Evolutionary conservation across 2,797 vertebrate species (phyloP).

Genomic region (Neomorphus geoffroyi): DNA sequence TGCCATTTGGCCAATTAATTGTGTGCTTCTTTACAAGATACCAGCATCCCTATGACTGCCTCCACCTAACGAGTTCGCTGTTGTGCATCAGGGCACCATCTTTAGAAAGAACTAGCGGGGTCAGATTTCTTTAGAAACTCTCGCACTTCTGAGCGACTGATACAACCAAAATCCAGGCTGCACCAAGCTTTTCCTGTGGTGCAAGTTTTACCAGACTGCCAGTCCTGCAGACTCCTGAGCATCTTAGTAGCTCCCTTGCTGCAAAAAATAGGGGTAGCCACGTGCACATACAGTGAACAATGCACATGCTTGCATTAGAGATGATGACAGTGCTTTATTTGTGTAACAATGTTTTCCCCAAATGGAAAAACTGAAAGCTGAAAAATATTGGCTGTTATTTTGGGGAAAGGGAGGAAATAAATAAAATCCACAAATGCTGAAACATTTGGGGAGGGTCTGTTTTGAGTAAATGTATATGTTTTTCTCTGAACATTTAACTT

Average conservation of each 20-base stretch:
- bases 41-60: background rate
- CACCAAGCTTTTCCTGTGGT: background rate
- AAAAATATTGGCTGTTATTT: background rate
- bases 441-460: background rate
- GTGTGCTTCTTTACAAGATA: background rate
- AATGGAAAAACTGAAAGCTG: background rate
- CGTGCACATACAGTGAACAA: rapidly evolving
- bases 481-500: background rate
- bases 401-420: background rate
- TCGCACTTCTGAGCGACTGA: background rate
- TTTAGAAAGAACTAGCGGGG: conserved; percentile 7
- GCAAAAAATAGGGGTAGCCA: background rate
- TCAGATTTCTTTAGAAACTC: conserved; percentile 23
- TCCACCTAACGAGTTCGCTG: conserved; percentile 25
- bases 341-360: background rate
- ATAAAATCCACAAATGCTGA: background rate
- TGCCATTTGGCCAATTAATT: background rate
- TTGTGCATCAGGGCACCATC: conserved; percentile 22
- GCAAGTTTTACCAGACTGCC: background rate
- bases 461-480: background rate
- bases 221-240: background rate
- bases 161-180: background rate
- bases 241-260: background rate
- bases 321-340: background rate
- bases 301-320: background rate